These are phyloP conservation scores for Ciona savignyi DNA, from an alignment of 23 tunicate species.

Conservation along the genomic window DNA sequence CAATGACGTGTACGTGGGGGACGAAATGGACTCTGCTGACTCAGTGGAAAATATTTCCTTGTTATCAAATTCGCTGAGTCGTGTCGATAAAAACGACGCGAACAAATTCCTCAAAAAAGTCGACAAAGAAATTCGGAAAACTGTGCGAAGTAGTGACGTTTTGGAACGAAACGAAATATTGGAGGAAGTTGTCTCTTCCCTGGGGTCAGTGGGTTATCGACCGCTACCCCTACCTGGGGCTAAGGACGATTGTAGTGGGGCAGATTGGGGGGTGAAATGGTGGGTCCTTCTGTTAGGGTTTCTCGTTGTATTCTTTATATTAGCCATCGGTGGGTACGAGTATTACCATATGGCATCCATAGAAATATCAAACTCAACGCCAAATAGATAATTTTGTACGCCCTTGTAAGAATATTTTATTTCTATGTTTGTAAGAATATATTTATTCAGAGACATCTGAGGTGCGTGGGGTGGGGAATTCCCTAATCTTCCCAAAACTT, in stretches of 20 bases:
- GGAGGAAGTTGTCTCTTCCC: conserved; percentile 81
- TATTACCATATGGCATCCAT: not conserved
- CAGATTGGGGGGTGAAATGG: conserved; percentile 84
- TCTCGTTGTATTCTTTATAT: conserved; percentile 27
- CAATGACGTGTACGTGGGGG: conserved; percentile 20
- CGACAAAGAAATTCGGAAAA: conserved; percentile 88
- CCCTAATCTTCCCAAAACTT: too few species aligned
- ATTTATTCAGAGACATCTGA: too few species aligned
- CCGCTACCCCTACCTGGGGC: conserved; percentile 51
- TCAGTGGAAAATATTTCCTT: conserved; percentile 20
- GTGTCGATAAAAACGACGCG: conserved; percentile 31
- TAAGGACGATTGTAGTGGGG: conserved; percentile 62
- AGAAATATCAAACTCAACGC: not conserved
- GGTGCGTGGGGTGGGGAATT: too few species aligned
- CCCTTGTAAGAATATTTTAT: too few species aligned
- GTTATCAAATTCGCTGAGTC: not conserved
- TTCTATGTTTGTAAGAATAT: too few species aligned
- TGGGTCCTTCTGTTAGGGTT: conserved; percentile 60
- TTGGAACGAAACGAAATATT: conserved; percentile 63
- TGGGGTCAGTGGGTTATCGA: conserved; percentile 65
- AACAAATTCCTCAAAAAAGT: conserved; percentile 59
- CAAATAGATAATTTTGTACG: not conserved
- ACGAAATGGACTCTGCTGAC: conserved; percentile 27
- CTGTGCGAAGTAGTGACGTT: conserved; percentile 55
- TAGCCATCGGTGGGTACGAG: conserved; percentile 16